Evolutionary conservation across 2,113 vertebrate genomes (phyloP), one percentile per base, ranked within the genome.

Genomic region (Nansenia antarctica): DNA sequence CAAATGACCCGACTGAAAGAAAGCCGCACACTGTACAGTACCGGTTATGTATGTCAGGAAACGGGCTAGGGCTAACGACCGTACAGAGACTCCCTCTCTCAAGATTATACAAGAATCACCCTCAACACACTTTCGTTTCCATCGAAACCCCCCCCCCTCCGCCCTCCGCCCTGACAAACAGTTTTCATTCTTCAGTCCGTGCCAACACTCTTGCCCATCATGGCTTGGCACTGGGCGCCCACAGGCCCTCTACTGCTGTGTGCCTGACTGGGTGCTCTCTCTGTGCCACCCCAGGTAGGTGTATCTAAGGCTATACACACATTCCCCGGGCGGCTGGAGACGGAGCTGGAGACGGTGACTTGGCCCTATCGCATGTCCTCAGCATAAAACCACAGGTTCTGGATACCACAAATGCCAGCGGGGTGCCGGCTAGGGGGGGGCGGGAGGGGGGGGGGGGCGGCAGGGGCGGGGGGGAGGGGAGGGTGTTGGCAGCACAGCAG

Each of bases 381-480:
- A 89, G 85, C n/a, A n/a, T n/a, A 87, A 89, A 89, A 85, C 84
- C 84, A 61, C 86, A 87, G 79, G 76, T 80, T 83, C 72, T 87
- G 85, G 84, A 89, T 82, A 82, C 76, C 81, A 68, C 57, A 71
- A 67, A 87, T 85, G 84, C 82, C 86, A 85, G 79, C 59, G 39
- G 71, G 67, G 80, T 75, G 79, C 78, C 85, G n/a, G n/a, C n/a
- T n/a, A 57, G 73, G 75, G 74, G 66, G 12, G 9, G 75, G 77
- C 39, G 76, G 72, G 59, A 65, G 72, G 68, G n/a, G n/a, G n/a
- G n/a, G n/a, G n/a, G n/a, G n/a, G 73, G 70, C 62, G 29, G 39
- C 66, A 34, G 66, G 67, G 80, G 78, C 68, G 72, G n/a, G 73
- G 70, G 60, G 29, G 39, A 64, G 31, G 66, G 67, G 80, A 78